Evolutionary conservation across 2,888 invertebrate species (phyloP).

Genomic region (Crepidodera aurea): DNA sequence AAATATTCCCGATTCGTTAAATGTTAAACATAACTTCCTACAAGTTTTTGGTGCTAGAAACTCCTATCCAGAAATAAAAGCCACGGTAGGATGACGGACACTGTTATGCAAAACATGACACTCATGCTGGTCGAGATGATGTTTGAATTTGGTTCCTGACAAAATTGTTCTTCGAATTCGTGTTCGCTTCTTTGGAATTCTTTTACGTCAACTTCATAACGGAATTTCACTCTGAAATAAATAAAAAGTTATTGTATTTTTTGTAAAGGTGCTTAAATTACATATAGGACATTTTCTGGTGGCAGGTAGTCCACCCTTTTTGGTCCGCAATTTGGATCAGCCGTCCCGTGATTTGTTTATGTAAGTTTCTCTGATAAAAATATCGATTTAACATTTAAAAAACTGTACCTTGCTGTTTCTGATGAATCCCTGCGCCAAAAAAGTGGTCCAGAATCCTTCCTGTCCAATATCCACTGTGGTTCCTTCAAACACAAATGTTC

Average conservation of each 20-base stretch:
- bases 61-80: constrained; percentile 20
- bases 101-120: constrained; percentile 63
- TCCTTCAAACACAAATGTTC: constrained; percentile 47
- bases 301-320: no score
- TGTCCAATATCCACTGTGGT: constrained; percentile 61
- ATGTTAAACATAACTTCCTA: background rate
- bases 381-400: no score
- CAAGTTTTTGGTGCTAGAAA: background rate
- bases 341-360: no score
- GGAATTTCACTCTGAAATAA: constrained; percentile 64
- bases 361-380: no score
- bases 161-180: constrained; percentile 60
- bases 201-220: constrained; percentile 65
- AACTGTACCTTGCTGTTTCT: constrained; percentile 45
- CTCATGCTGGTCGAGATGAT: constrained; percentile 63
- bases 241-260: background rate
- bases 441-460: constrained; percentile 56
- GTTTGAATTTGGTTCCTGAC: constrained; percentile 49
- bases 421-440: constrained; percentile 58
- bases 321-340: no score
- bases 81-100: constrained; percentile 63
- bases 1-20: no score
- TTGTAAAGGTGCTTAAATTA: no score
- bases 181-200: constrained; percentile 64
- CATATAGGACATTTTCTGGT: no score